Evolutionary conservation across 2,113 vertebrate species (phyloP).

Genomic region (Chlamydotis undulata): DNA sequence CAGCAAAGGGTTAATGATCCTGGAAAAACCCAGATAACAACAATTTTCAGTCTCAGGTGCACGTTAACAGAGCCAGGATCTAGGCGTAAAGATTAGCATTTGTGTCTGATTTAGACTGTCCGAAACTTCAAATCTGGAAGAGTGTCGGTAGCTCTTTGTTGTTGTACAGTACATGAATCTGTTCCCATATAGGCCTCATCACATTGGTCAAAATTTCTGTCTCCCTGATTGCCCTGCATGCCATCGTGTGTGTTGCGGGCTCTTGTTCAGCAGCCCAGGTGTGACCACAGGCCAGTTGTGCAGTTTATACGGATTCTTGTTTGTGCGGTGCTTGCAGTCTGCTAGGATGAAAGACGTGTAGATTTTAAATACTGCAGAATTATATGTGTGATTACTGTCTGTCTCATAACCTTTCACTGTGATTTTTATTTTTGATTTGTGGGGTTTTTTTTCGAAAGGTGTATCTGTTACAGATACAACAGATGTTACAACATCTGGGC

Average conservation of each 20-base stretch:
- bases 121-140: not conserved
- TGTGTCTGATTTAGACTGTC: not conserved
- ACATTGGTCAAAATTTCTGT: not conserved
- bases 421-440: not conserved
- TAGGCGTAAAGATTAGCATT: not conserved
- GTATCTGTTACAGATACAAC: not conserved
- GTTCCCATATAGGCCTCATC: not conserved
- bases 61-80: not conserved
- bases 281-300: not conserved
- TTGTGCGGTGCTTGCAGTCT: not conserved
- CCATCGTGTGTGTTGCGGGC: not conserved
- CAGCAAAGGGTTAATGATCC: not conserved
- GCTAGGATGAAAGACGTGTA: not conserved
- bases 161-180: not conserved
- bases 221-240: not conserved
- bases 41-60: not conserved
- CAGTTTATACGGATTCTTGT: not conserved
- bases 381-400: not conserved
- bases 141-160: not conserved
- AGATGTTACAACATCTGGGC: not conserved
- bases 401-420: not conserved
- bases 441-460: not conserved
- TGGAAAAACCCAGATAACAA: not conserved
- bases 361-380: not conserved
- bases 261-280: not conserved